A percentile compares a stretch with the other conserved stretches of the same genome.
Evolutionary conservation across 2,888 invertebrate genomes (phyloP).

Genomic region (Acanthosepion pharaonis): DNA sequence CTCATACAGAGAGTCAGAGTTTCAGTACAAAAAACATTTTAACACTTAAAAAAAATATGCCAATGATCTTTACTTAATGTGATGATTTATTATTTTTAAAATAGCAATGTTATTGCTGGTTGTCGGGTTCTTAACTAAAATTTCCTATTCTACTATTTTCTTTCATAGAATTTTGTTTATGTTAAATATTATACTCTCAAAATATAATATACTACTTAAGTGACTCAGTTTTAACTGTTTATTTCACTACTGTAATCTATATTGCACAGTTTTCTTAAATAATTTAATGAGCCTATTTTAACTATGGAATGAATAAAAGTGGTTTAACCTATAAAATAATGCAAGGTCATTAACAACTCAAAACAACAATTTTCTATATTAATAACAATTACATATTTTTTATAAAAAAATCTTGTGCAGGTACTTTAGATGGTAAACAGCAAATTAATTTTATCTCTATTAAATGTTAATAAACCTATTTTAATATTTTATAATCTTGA

Average conservation of each 20-base stretch:
- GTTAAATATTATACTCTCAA: no score
- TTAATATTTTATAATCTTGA: background rate
- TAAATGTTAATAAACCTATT: background rate
- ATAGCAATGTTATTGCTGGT: constrained; percentile 15
- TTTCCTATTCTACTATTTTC: background rate
- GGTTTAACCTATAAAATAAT: background rate
- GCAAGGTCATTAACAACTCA: background rate
- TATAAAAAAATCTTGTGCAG: background rate
- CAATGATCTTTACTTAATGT: background rate
- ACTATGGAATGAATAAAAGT: background rate
- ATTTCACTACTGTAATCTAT: background rate
- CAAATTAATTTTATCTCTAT: background rate
- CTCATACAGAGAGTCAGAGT: constrained; percentile 37
- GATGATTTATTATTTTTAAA: background rate
- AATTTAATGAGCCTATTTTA: background rate
- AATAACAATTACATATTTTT: background rate
- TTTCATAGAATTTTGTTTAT: no score
- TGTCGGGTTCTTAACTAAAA: background rate
- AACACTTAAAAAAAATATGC: background rate
- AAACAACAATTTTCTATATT: background rate
- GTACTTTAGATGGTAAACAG: background rate
- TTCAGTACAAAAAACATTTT: constrained; percentile 37
- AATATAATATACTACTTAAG: background rate
- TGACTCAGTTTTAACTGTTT: background rate
- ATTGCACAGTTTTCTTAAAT: constrained; percentile 6